phyloP scores from a whole-genome alignment of 2,797 vertebrate species.

The Myotis planiceps region DNA sequence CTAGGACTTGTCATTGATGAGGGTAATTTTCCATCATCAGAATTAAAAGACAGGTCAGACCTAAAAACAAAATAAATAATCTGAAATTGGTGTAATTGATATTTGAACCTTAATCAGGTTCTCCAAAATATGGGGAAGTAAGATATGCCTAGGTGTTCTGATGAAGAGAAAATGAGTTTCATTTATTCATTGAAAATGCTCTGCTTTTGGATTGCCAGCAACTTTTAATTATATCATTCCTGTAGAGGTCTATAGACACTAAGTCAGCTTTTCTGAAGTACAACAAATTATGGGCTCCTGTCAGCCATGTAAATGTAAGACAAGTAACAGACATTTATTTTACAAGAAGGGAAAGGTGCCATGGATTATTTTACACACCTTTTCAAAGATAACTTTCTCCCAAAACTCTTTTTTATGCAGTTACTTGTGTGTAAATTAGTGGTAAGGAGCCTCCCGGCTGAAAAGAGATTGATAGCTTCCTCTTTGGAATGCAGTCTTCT shows the following conservation, averaged over 20 bases:
- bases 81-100: not conserved
- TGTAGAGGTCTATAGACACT: not conserved
- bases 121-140: not conserved
- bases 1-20: not conserved
- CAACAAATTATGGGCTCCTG: not conserved
- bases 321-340: not conserved
- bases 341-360: not conserved
- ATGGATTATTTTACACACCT: not conserved
- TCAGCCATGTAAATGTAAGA: not conserved
- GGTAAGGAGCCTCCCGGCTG: not conserved
- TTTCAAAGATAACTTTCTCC: not conserved
- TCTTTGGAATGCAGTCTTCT: not conserved
- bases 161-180: not conserved
- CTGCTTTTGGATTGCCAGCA: not conserved
- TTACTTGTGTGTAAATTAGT: not conserved
- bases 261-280: not conserved
- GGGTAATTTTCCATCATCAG: not conserved
- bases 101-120: not conserved
- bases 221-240: not conserved
- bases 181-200: not conserved
- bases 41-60: not conserved
- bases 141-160: not conserved
- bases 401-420: not conserved
- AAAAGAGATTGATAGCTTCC: not conserved
- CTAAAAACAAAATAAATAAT: not conserved